Conservation (phyloP, 2,797 vertebrate genomes). For the Staurois parvus region DNA sequence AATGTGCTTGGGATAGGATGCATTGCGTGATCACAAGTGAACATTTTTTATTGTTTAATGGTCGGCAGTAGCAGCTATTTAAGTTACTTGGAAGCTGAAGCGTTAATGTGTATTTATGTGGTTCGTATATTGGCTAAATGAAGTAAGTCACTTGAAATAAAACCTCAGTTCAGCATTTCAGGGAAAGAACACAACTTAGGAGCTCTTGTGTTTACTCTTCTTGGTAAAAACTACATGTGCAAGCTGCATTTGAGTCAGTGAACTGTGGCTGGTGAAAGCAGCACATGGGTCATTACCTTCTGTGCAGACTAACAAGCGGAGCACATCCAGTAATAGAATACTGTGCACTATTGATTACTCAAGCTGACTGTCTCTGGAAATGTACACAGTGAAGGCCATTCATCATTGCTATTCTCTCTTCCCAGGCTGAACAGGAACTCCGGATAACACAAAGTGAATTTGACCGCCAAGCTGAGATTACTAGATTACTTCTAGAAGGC, state of each 20-base stretch:
- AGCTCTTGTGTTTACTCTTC: constrained; percentile 8
- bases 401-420: constrained; percentile 28
- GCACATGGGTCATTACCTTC: not conserved
- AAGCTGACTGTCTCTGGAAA: constrained; percentile 45
- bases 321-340: not conserved
- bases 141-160: not conserved
- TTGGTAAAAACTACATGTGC: not conserved
- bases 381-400: not conserved
- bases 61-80: not conserved
- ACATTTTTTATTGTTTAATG: constrained; percentile 8
- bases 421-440: constrained; percentile 96
- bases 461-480: constrained; percentile 97
- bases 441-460: constrained; percentile 97
- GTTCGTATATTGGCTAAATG: not conserved
- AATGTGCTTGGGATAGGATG: not conserved
- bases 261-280: not conserved
- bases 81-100: not conserved
- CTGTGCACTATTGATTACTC: not conserved
- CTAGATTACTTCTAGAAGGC: constrained; percentile 93
- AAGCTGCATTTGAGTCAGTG: not conserved
- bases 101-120: not conserved
- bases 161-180: not conserved
- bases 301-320: not conserved
- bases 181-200: not conserved
- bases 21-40: not conserved